Base-by-base conservation (phyloP, 2,888 invertebrate genomes). In the Melitaea athalia region DNA sequence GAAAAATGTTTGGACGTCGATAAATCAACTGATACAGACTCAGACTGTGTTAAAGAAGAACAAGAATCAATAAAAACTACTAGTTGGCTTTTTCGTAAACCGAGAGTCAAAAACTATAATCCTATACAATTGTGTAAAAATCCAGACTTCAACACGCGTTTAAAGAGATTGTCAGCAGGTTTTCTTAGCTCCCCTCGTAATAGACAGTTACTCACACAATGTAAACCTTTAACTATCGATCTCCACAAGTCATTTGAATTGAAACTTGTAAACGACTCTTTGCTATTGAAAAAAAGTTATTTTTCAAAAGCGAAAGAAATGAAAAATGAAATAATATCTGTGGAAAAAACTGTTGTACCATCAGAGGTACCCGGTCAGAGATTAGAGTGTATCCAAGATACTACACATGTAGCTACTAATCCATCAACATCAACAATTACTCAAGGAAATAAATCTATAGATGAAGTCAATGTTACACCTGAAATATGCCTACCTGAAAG, bases 81-180 rank as follows among this genome's bases (percentile, higher is more conserved):
- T 0, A 91, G 86, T 76, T 78, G 79, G 68, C 74, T 91, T 59
- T 77, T 91, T 43, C 80, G 84, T 75, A 92, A 91, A 78, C 91
- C 90, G 1, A 81, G 77, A 72, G 77, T 78, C 64, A 82, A 85
- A n/a, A 78, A 67, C 3, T 92, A 92, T 60, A 84, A 87, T 73
- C 86, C 88, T 0, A 85, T 89, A 76, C 80, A 85, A 47, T 64
- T 92, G 5, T 89, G 90, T 69, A 91, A 90, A 77, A 92, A 92
- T 78, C 92, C 92, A 0, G 92, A 92, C 75, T 92, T 92, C 63
- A 92, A 92, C 71, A 90, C 88, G 5, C 78, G 87, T 43, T 75
- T 92, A 10, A 90, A 87, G 76, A 79, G 91, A 64, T 74, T 92
- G 52, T 83, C 82, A 0, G 79, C 80, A 5, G 85, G 89, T 1